These are phyloP conservation scores for Blastobasis adustella DNA, from an alignment of 2,888 invertebrate genomes.

Conservation along the genomic window DNA sequence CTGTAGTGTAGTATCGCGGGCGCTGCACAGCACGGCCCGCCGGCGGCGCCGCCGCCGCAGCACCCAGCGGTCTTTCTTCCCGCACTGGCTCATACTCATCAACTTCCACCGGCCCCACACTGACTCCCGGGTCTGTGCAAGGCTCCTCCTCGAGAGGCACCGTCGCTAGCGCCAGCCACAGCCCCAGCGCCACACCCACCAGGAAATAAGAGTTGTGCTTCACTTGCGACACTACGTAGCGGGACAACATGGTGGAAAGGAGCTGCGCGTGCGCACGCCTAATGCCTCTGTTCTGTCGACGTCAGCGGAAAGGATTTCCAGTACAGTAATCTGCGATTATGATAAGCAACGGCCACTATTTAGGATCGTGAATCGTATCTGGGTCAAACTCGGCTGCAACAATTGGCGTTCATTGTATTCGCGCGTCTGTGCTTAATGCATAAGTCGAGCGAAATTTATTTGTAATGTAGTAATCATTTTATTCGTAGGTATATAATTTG, in stretches of 20 bases:
- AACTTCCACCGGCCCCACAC: slow-evolving; percentile 12
- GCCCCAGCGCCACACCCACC: slow-evolving; percentile 70
- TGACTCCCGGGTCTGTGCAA: slow-evolving; percentile 17
- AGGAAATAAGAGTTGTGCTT: slow-evolving; percentile 76
- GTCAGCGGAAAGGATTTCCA: not conserved
- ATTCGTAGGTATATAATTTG: too few relatives aligned
- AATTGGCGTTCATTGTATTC: too few relatives aligned
- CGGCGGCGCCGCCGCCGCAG: slow-evolving; percentile 29
- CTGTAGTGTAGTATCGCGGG: slow-evolving; percentile 95
- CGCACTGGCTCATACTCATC: slow-evolving; percentile 62
- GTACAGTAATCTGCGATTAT: not conserved
- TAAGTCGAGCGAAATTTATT: too few relatives aligned
- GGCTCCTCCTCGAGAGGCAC: slow-evolving; percentile 59
- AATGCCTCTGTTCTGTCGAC: not conserved
- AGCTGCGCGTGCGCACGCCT: not conserved
- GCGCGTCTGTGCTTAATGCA: too few relatives aligned
- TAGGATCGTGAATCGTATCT: too few relatives aligned
- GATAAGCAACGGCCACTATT: not conserved
- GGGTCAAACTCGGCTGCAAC: too few relatives aligned
- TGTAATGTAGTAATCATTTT: too few relatives aligned
- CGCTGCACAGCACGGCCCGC: slow-evolving; percentile 77
- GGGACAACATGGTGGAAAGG: slow-evolving; percentile 44
- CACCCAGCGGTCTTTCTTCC: slow-evolving; percentile 41
- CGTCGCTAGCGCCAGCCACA: slow-evolving; percentile 69
- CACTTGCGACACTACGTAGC: slow-evolving; percentile 62